phyloP scores from a whole-genome alignment of 2,113 vertebrate species.

The Eublepharis macularius region DNA sequence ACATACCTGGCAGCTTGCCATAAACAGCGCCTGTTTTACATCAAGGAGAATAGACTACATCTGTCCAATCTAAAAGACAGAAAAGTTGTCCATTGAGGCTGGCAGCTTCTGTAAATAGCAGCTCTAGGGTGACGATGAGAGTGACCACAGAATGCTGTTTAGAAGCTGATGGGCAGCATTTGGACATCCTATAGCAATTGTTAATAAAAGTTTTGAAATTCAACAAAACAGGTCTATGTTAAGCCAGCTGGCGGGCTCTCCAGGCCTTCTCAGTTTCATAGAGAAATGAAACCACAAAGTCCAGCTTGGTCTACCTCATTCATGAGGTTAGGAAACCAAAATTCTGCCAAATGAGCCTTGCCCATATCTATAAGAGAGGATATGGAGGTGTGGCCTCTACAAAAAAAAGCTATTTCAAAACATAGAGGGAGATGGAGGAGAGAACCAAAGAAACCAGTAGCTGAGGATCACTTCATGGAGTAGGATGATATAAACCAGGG shows the following conservation, averaged over 20 bases:
- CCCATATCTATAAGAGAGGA: constrained; percentile 2
- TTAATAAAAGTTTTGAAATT: constrained; percentile 21
- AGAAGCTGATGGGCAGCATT: background rate
- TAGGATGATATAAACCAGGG: background rate
- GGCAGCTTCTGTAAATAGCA: background rate
- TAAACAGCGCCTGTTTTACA: background rate
- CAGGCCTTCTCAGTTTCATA: constrained; percentile 23
- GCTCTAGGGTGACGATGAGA: constrained; percentile 4
- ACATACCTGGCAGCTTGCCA: rapidly evolving
- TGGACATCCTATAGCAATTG: background rate
- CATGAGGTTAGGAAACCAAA: background rate
- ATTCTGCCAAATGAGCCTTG: background rate
- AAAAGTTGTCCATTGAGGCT: background rate
- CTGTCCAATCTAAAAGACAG: rapidly evolving
- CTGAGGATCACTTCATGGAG: background rate
- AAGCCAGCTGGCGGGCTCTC: background rate
- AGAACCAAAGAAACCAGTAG: background rate
- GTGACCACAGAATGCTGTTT: background rate
- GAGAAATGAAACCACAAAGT: constrained; percentile 13
- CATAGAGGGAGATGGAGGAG: background rate
- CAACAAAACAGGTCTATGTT: background rate
- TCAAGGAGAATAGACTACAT: background rate
- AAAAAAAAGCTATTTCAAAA: constrained; percentile 3
- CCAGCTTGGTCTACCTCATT: constrained; percentile 10
- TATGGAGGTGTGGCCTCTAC: background rate